These are phyloP conservation scores for Heteromyza rotundicornis DNA, from an alignment of 2,888 invertebrate genomes.

Conservation along the genomic window DNA sequence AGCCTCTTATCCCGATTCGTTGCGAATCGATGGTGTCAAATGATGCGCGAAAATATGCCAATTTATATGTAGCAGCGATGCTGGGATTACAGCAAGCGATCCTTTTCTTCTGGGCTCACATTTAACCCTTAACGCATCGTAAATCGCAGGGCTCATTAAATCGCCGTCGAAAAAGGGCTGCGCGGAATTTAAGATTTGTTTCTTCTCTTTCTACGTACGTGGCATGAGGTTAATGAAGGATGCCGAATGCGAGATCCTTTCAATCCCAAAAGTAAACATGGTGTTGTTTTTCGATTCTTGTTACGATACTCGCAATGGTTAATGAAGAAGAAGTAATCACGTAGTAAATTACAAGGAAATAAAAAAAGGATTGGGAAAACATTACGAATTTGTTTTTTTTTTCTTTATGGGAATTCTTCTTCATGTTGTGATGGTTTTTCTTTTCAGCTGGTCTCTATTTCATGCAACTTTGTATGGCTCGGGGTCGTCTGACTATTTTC, in stretches of 20 bases:
- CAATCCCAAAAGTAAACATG: conserved; percentile 8
- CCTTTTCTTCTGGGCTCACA: no score
- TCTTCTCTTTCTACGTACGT: no score
- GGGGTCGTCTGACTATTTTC: no score
- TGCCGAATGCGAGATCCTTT: conserved; percentile 12
- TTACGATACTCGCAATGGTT: conserved; percentile 42
- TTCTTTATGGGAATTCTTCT: no score
- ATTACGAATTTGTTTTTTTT: no score
- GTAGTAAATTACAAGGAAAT: conserved; percentile 52
- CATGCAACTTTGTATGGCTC: not conserved
- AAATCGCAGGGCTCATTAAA: conserved; percentile 38
- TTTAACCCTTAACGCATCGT: conserved; percentile 42
- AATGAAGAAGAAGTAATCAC: conserved; percentile 54
- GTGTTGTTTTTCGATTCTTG: not conserved
- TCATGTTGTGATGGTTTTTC: not conserved
- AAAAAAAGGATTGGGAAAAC: conserved; percentile 22
- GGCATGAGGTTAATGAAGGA: not conserved
- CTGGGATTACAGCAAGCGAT: not conserved
- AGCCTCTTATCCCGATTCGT: conserved; percentile 1
- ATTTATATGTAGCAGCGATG: conserved; percentile 9
- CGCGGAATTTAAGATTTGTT: not conserved
- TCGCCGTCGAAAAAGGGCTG: conserved; percentile 37
- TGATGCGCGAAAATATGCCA: conserved; percentile 18
- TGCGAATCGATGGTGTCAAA: conserved; percentile 13
- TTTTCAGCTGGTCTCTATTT: conserved; percentile 2